Base-by-base conservation (phyloP, 2,797 vertebrate genomes). In the Caiman crocodilus region DNA sequence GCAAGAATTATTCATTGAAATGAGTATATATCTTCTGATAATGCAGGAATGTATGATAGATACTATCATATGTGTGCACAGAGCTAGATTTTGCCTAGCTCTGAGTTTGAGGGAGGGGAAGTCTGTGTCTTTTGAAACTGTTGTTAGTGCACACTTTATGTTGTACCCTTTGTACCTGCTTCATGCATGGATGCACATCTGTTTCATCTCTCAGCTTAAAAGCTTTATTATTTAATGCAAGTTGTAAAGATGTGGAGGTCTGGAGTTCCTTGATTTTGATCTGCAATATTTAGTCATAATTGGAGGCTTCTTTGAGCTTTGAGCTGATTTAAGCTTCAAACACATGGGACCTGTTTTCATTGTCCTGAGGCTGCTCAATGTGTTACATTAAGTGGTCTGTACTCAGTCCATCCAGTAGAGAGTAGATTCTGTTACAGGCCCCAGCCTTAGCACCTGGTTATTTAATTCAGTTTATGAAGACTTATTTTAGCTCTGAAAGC, bases 1-100 rank as follows among this genome's bases (percentile, higher is more conserved):
- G 93, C 85, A 90, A 95, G 92, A 95, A 90, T 94, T 94, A 94
- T 90, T 90, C 85, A 92, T 85, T 92, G 95, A 96, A 95, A 92
- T 90, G 79, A 61, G 63, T 69, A 14, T 28, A 9, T 60, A 26
- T 61, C 76, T 50, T 15, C 32, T 61, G 76, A 78, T 60, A 42
- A 59, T 61, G 59, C 58, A 60, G 32, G 76, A 35, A 61, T 28
- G 32, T 11, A 18, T 18, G 59, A 50, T 7, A 13, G 59, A 14
- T 42, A 50, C 42, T 50, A 11, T 50, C 42, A 10, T 42, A 42
- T 50, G 42, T 42, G n/a, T 21, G 32, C 25, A 25, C 57, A 26
- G 9, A 35, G 32, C 57, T 21, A 42, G 57, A 10, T 23, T 18
- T n/a, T 25, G 76, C 58, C 30, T 23, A 18, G 67, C 74, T 78